Percentiles rank a stretch among this genome's conserved stretches.
phyloP scores from a whole-genome alignment of 37 sponge, comb jelly and placozoan species.

The Diacarnus erythraeanus region DNA sequence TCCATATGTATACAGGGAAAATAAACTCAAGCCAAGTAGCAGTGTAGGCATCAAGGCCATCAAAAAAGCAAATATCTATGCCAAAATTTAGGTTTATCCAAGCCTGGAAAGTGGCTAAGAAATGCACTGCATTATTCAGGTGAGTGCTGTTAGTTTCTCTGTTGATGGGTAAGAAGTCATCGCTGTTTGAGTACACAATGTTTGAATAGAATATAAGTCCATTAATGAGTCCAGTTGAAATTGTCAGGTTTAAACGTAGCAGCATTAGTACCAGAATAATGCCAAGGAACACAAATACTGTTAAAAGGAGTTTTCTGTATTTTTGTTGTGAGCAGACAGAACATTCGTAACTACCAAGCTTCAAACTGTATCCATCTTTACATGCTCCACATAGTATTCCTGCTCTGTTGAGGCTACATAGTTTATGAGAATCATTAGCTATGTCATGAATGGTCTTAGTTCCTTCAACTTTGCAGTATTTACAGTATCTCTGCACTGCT shows the following conservation, averaged over 20 bases:
- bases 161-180: background rate
- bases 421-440: background rate
- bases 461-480: background rate
- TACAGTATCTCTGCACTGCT: background rate
- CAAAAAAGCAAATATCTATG: conserved; percentile 8
- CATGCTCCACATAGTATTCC: background rate
- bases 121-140: background rate
- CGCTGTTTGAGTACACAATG: background rate
- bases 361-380: background rate
- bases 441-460: background rate
- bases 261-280: background rate
- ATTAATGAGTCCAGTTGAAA: background rate
- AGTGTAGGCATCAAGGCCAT: background rate
- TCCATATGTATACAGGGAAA: conserved; percentile 10
- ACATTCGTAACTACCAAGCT: background rate
- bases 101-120: background rate
- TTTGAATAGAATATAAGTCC: background rate
- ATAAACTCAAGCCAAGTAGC: background rate
- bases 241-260: background rate
- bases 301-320: background rate
- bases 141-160: background rate
- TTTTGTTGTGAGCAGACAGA: background rate
- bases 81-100: background rate
- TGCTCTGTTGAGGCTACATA: background rate
- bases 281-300: background rate